Base-by-base conservation (phyloP, 2,113 vertebrate genomes). In the Leptobrachium leishanense region DNA sequence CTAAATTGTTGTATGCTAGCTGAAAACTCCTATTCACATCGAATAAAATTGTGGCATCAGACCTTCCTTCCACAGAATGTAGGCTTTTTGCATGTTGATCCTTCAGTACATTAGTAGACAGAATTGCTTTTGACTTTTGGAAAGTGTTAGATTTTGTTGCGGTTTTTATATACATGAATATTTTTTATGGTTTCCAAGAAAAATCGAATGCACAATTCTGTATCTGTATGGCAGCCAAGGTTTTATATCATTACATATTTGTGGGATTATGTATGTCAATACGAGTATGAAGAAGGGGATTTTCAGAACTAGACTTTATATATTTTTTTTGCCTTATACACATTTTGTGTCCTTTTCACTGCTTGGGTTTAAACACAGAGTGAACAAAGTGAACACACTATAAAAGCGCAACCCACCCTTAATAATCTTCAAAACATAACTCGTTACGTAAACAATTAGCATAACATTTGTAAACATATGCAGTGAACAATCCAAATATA, bases 81-180 rank as follows among this genome's bases (percentile, higher is more conserved):
- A 31, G 20, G 0, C 20, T 31, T 4, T 10, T 59, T 12, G 3
- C 3, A 59, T 10, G 55, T 12, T 12, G 11, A 1, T 59, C 55
- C 55, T 12, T 59, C 13, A 12, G 10, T 59, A 59, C 55, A 59
- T 15, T 15, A 13, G 10, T 12, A 59, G 2, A 2, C 55, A 13
- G 13, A 59, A 42, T 68, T 15, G 41, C 46, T 76, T 40, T 76
- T 76, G 74, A 76, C 74, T 76, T 76, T 67, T 44, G 75, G 75
- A 65, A 68, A 76, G 55, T 68, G 40, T 76, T 63, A 43, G 53
- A 76, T 76, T 68, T 68, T 68, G 65, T 76, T 76, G 75, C 64
- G 50, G 75, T 68, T n/a, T 68, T 76, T 76, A 68, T 76, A 68
- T 57, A 57, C 66, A 50, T 76, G 55, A 76, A 76, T 76, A 68